A percentile compares a stretch with the other conserved stretches of the same genome.
Conservation (phyloP, 2,113 vertebrate species). For the Thryonomys swinderianus region DNA sequence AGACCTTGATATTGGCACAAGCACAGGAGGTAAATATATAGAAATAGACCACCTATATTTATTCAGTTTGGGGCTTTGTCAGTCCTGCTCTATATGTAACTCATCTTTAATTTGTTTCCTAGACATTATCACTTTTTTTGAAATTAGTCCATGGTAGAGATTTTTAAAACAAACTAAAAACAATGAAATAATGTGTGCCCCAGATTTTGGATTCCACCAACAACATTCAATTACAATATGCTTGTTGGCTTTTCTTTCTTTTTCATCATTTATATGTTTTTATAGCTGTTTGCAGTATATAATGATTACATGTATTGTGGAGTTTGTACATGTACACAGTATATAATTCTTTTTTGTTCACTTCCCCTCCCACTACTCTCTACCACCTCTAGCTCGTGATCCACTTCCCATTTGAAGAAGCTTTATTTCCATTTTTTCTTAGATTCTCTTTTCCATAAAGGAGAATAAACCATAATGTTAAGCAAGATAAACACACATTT, state of each 20-base stretch:
- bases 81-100: not conserved
- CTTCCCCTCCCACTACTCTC: not conserved
- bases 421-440: not conserved
- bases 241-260: not conserved
- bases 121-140: not conserved
- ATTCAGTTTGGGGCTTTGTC: not conserved
- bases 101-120: not conserved
- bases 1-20: not conserved
- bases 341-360: not conserved
- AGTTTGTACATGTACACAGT: not conserved
- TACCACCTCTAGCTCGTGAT: not conserved
- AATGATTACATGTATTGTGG: not conserved
- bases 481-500: not conserved
- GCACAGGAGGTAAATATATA: not conserved
- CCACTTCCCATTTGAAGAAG: not conserved
- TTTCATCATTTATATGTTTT: not conserved
- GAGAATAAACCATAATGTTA: not conserved
- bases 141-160: not conserved
- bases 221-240: not conserved
- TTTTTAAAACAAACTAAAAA: not conserved
- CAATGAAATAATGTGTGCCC: not conserved
- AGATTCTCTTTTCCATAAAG: not conserved
- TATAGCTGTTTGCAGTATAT: not conserved
- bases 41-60: not conserved
- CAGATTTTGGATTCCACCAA: constrained; percentile 3